These are phyloP conservation scores for Lycodopsis pacificus DNA, from an alignment of 2,797 vertebrate species.

Conservation along the genomic window DNA sequence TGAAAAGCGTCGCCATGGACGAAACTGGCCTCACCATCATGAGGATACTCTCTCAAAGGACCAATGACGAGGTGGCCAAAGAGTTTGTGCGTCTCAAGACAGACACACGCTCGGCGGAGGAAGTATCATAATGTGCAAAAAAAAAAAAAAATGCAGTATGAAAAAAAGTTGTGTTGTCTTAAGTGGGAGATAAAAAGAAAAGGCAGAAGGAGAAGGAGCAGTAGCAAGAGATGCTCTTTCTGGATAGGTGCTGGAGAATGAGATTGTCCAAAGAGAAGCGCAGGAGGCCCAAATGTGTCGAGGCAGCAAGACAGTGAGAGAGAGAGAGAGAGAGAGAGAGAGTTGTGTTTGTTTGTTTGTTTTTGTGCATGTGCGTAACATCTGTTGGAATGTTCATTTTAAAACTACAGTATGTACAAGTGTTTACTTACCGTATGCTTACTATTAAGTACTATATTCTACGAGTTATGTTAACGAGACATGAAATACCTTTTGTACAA, in stretches of 20 bases:
- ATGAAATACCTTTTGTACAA: constrained; percentile 90
- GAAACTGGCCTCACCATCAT: constrained; percentile 96
- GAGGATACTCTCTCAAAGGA: constrained; percentile 98
- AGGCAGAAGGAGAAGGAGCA: constrained; percentile 14
- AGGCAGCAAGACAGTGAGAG: constrained; percentile 39
- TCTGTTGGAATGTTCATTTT: constrained; percentile 97
- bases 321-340: constrained; percentile 51
- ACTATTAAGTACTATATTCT: constrained; percentile 90
- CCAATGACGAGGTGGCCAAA: constrained; percentile 95
- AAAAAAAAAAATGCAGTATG: constrained; percentile 67
- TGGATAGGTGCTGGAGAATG: constrained; percentile 44
- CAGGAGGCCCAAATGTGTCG: constrained; percentile 47
- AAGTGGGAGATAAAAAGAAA: constrained; percentile 53
- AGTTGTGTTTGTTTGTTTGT: constrained; percentile 87
- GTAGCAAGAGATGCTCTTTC: constrained; percentile 56
- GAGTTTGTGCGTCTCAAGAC: constrained; percentile 98
- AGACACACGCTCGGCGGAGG: constrained; percentile 91
- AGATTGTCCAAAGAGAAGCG: constrained; percentile 75
- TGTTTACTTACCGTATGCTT: constrained; percentile 95
- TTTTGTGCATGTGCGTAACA: constrained; percentile 97
- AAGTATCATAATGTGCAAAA: constrained; percentile 79
- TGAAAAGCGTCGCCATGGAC: constrained; percentile 89
- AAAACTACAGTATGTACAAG: constrained; percentile 90
- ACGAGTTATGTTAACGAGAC: constrained; percentile 89
- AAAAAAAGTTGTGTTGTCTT: constrained; percentile 75